phyloP scores from a whole-genome alignment of 2,113 vertebrate species.

The Loxodonta africana region DNA sequence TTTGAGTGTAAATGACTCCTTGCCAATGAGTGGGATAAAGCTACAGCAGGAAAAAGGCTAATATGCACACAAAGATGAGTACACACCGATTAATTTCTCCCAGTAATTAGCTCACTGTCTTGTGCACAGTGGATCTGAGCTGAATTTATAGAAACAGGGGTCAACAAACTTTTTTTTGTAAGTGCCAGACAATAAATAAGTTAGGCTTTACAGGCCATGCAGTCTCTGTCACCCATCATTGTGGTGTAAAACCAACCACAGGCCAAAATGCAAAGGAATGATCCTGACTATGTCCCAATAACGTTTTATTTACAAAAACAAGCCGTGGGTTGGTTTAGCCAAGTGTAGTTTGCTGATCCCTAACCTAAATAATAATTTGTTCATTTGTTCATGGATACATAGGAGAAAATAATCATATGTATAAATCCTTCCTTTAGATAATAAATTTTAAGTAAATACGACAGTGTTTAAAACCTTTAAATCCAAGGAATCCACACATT shows the following conservation, averaged over 20 bases:
- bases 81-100: accelerated
- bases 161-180: not conserved
- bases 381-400: not conserved
- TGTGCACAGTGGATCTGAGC: not conserved
- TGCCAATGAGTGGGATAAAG: not conserved
- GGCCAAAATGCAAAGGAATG: not conserved
- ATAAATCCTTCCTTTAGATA: not conserved
- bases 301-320: not conserved
- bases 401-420: not conserved
- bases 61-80: too few relatives aligned
- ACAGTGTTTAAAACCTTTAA: not conserved
- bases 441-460: not conserved
- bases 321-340: not conserved
- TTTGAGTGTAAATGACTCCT: not conserved
- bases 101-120: not conserved
- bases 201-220: not conserved
- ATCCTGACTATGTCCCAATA: not conserved
- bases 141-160: not conserved
- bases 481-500: not conserved
- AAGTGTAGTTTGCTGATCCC: too few relatives aligned
- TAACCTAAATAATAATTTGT: constrained; percentile 17
- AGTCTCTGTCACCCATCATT: not conserved
- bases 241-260: not conserved
- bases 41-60: not conserved
- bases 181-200: not conserved